phyloP scores from a whole-genome alignment of 2,113 vertebrate genomes.

The Seriola rivoliana region DNA sequence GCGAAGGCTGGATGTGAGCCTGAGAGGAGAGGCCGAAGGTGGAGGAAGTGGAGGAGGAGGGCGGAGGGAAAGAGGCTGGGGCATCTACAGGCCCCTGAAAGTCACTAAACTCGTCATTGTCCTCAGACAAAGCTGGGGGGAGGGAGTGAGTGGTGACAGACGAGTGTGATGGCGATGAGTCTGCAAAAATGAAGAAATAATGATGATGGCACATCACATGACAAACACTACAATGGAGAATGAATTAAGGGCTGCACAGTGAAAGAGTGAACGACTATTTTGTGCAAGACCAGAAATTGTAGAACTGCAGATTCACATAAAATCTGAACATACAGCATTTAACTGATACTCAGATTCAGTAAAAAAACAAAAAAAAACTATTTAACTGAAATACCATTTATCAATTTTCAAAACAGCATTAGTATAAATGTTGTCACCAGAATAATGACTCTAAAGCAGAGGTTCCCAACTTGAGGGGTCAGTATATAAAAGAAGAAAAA shows the following conservation, averaged over 20 bases:
- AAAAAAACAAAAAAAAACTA: neutral
- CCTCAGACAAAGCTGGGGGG: constrained; percentile 89
- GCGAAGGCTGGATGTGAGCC: constrained; percentile 59
- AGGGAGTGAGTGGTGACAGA: constrained; percentile 89
- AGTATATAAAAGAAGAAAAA: neutral
- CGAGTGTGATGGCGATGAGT: constrained; percentile 93
- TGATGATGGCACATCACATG: constrained; percentile 80
- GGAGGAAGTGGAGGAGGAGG: constrained; percentile 79
- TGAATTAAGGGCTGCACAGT: constrained; percentile 36
- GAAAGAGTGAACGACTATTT: constrained; percentile 45
- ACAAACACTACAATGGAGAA: constrained; percentile 66
- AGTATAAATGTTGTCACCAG: neutral
- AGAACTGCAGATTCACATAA: neutral
- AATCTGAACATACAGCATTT: neutral
- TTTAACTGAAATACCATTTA: neutral
- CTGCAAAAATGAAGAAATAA: constrained; percentile 93
- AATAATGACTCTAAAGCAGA: neutral
- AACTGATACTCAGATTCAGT: constrained; percentile 16
- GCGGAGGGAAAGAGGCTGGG: constrained; percentile 75
- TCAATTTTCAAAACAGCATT: neutral
- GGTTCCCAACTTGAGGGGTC: neutral
- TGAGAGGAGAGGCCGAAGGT: constrained; percentile 76
- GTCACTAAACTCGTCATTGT: constrained; percentile 96
- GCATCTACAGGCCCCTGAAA: constrained; percentile 92
- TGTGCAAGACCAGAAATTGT: constrained; percentile 37